Conservation (phyloP, 2,888 invertebrate species). For the Tipula lateralis region DNA sequence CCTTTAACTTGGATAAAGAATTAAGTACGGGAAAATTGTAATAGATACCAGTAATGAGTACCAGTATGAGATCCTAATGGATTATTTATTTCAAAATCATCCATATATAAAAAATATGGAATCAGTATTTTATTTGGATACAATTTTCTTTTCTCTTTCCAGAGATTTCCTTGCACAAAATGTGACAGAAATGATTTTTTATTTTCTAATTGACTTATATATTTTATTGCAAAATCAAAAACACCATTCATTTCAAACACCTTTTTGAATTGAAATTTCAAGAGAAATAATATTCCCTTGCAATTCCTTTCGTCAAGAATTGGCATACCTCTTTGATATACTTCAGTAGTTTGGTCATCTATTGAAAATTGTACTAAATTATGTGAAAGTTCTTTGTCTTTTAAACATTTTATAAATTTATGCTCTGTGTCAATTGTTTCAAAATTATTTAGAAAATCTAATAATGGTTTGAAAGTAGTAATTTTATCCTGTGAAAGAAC, state of each 20-base stretch:
- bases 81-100: conserved; percentile 35
- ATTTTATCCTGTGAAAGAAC: too few relatives aligned
- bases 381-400: background rate
- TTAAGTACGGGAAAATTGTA: background rate
- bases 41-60: conserved; percentile 34
- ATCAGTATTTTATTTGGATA: conserved; percentile 34
- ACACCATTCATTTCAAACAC: conserved; percentile 33
- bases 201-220: conserved; percentile 26
- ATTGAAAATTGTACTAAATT: background rate
- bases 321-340: conserved; percentile 29
- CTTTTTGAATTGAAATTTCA: conserved; percentile 34
- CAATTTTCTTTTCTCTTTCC: conserved; percentile 35
- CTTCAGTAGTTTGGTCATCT: background rate
- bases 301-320: conserved; percentile 32
- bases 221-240: conserved; percentile 31
- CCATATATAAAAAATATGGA: conserved; percentile 35
- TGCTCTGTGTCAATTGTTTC: background rate
- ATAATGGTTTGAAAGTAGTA: background rate
- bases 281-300: conserved; percentile 33
- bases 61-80: conserved; percentile 37
- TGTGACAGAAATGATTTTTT: conserved; percentile 33
- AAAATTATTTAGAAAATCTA: background rate
- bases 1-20: background rate
- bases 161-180: conserved; percentile 37
- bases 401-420: conserved; percentile 14